Evolutionary conservation across 2,113 vertebrate genomes (phyloP).

Genomic region (Pollimyrus isidori): DNA sequence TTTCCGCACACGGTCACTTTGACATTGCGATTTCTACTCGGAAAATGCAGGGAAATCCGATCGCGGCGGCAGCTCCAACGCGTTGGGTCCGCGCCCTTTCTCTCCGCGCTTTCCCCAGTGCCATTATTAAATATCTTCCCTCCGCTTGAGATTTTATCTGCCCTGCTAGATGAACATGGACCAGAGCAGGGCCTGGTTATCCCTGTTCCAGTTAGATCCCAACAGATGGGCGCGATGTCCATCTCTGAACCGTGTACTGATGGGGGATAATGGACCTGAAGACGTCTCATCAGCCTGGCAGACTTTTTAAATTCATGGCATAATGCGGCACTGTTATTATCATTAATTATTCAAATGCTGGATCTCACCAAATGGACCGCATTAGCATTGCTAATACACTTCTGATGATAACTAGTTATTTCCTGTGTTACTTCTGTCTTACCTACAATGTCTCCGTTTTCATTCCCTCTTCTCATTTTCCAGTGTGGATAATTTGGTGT

Average conservation of each 20-base stretch:
- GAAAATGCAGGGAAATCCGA: not conserved
- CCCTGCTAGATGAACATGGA: not conserved
- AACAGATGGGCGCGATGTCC: conserved; percentile 18
- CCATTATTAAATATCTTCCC: not conserved
- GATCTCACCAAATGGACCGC: conserved; percentile 1
- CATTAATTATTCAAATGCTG: conserved; percentile 31
- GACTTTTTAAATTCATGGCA: conserved; percentile 17
- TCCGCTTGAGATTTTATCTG: not conserved
- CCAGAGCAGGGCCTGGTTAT: not conserved
- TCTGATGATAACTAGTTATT: conserved; percentile 8
- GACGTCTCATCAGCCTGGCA: conserved; percentile 18
- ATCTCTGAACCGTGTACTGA: conserved; percentile 1
- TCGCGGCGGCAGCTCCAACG: not conserved
- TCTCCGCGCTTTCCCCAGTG: not conserved
- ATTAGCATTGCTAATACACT: not conserved
- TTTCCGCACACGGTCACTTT: not conserved
- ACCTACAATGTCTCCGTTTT: not conserved
- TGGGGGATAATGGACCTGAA: conserved; percentile 24
- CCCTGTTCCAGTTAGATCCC: not conserved
- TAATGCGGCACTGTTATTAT: conserved; percentile 21
- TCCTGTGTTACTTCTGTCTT: not conserved
- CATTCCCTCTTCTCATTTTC: not conserved
- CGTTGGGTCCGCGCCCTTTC: not conserved
- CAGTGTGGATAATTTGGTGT: not conserved
- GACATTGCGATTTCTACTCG: not conserved